Evolutionary conservation across 2,797 vertebrate species (phyloP).

Genomic region (Eulemur albifrons): DNA sequence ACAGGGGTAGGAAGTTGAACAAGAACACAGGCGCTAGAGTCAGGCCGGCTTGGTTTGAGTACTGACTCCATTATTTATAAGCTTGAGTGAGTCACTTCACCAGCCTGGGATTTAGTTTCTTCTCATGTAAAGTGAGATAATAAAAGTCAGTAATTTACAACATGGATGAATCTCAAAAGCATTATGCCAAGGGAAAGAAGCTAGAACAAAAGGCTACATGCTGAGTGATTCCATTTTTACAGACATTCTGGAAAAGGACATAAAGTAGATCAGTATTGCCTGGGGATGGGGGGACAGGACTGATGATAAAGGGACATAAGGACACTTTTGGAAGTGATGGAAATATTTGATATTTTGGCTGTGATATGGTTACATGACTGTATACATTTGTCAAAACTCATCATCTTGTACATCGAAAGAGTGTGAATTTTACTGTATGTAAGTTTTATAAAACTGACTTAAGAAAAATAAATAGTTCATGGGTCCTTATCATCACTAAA

Average conservation of each 20-base stretch:
- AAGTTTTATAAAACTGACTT: conserved; percentile 1
- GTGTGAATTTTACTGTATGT: background rate
- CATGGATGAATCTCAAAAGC: background rate
- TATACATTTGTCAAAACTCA: background rate
- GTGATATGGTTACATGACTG: background rate
- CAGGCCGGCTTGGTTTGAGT: background rate
- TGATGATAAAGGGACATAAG: background rate
- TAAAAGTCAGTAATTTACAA: conserved; percentile 11
- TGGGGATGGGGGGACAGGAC: background rate
- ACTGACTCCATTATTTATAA: background rate
- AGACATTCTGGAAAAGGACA: background rate
- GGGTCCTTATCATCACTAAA: background rate
- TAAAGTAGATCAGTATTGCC: background rate
- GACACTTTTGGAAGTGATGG: background rate
- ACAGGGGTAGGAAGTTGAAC: background rate
- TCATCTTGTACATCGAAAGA: background rate
- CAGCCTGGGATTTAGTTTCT: background rate
- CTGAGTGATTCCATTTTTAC: background rate
- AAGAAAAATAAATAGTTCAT: background rate
- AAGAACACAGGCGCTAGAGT: fast-evolving
- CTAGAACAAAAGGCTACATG: background rate
- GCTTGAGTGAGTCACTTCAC: background rate
- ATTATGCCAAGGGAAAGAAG: background rate
- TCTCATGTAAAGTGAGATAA: background rate
- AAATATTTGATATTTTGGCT: background rate